These are phyloP conservation scores for Pelodiscus sinensis DNA, from an alignment of 2,113 vertebrate genomes.

Conservation along the genomic window DNA sequence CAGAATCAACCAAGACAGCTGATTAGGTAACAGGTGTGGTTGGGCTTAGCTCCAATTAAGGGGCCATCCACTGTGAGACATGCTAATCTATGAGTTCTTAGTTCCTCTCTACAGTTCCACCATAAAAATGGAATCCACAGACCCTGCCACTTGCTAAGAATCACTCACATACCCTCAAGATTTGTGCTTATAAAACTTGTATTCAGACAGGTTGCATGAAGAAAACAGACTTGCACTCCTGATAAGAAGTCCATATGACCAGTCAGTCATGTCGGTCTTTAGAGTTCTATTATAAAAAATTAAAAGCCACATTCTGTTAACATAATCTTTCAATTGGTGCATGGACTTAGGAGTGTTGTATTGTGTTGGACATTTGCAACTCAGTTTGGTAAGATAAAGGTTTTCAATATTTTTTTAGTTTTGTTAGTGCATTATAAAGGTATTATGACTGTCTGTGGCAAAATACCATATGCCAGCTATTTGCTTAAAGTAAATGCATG, in stretches of 20 bases:
- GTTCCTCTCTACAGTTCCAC: conserved; percentile 21
- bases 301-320: not conserved
- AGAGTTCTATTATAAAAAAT: not conserved
- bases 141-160: conserved; percentile 14
- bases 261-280: conserved; percentile 13
- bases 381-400: not conserved
- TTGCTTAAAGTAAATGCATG: not conserved
- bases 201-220: conserved; percentile 18
- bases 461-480: not conserved
- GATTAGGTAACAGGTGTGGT: conserved; percentile 14
- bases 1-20: conserved; percentile 8
- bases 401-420: conserved; percentile 7
- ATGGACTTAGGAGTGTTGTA: conserved; percentile 25
- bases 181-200: conserved; percentile 12
- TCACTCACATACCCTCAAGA: not conserved
- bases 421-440: not conserved
- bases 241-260: conserved; percentile 16
- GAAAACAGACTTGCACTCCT: conserved; percentile 24
- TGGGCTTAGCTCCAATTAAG: conserved; percentile 8
- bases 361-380: not conserved
- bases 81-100: conserved; percentile 15
- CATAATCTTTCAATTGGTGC: conserved; percentile 4
- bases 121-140: conserved; percentile 15
- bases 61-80: not conserved
- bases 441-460: not conserved